Evolutionary conservation across 2,888 invertebrate genomes (phyloP), one percentile per base, ranked within the genome.

Genomic region (Patella depressa): DNA sequence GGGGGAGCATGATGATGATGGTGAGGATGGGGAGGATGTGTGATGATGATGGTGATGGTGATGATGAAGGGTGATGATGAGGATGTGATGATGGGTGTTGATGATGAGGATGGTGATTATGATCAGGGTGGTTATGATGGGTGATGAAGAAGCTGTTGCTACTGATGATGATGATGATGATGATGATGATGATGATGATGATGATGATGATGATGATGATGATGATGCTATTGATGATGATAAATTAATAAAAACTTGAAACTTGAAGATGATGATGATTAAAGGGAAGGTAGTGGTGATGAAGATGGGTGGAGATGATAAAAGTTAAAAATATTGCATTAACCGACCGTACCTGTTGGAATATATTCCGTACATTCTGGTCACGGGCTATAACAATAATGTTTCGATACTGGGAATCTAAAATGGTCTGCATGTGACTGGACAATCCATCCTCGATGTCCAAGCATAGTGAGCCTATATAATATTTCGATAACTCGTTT

Each of bases 271-370:
- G 14, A 11, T 1, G 65, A 65, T 12, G 7, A 65, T 12, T 19
- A 65, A 19, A 7, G 65, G 12, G 19, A n/a, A 12, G 0, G 14
- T 19, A 14, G 9, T 19, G n/a, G 1, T n/a, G n/a, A 65, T 0
- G 65, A 59, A 59, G 17, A n/a, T n/a, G 17, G 17, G 59, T 59
- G 2, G 59, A n/a, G n/a, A 3, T 17, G 17, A 17, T n/a, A 3
- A n/a, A 59, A 59, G n/a, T 2, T 3, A 12, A 19, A 65, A 19
- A 7, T 7, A 11, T 65, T 19, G 7, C n/a, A 12, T 19, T 19
- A 65, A 19, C 65, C 5, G 65, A n/a, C 4, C n/a, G 59, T 53
- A 74, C 74, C 74, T 74, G 74, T 74, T 17, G 53, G 14, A 74
- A 65, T 74, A 74, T 34, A 45, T 69, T n/a, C 12, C 15, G 45